A percentile compares a stretch with the other conserved stretches of the same genome.
These are phyloP conservation scores for Lucifuga dentata DNA, from an alignment of 2,113 vertebrate species.

Conservation along the genomic window DNA sequence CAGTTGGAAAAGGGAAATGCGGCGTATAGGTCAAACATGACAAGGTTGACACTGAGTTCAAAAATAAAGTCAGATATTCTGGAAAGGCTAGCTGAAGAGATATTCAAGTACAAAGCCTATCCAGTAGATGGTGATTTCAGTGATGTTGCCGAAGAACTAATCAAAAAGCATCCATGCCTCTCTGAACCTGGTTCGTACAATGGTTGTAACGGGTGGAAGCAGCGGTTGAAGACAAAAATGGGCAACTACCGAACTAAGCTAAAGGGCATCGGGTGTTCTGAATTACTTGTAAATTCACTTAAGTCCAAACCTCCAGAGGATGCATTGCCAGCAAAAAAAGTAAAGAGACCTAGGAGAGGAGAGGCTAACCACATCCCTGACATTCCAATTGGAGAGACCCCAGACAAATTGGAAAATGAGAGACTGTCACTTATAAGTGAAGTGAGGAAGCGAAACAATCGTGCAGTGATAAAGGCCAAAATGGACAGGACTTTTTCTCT, in stretches of 20 bases:
- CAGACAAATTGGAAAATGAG: not conserved
- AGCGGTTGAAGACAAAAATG: slow-evolving; percentile 40
- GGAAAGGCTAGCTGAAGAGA: slow-evolving; percentile 26
- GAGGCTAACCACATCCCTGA: slow-evolving; percentile 29
- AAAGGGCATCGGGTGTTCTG: slow-evolving; percentile 5
- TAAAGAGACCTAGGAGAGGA: slow-evolving; percentile 10
- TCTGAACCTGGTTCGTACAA: slow-evolving; percentile 34
- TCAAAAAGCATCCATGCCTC: slow-evolving; percentile 45
- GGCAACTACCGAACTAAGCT: slow-evolving; percentile 33
- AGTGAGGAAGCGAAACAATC: slow-evolving; percentile 19
- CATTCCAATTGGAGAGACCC: slow-evolving; percentile 4
- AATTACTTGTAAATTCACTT: slow-evolving; percentile 25
- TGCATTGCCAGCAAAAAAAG: slow-evolving; percentile 28
- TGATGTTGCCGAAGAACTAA: slow-evolving; percentile 33
- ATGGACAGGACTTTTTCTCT: slow-evolving; percentile 12
- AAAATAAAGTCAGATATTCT: slow-evolving; percentile 36
- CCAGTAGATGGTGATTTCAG: slow-evolving; percentile 35
- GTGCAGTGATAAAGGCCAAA: slow-evolving; percentile 7
- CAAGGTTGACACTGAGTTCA: not conserved
- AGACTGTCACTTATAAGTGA: slow-evolving; percentile 4
- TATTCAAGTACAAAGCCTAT: slow-evolving; percentile 26
- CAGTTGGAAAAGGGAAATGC: slow-evolving; percentile 26
- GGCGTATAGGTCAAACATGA: slow-evolving; percentile 1
- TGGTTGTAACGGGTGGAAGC: slow-evolving; percentile 40
- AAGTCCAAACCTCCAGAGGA: slow-evolving; percentile 33